Evolutionary conservation across 2,113 vertebrate species (phyloP).

Genomic region (Nothobranchius kuhntae): DNA sequence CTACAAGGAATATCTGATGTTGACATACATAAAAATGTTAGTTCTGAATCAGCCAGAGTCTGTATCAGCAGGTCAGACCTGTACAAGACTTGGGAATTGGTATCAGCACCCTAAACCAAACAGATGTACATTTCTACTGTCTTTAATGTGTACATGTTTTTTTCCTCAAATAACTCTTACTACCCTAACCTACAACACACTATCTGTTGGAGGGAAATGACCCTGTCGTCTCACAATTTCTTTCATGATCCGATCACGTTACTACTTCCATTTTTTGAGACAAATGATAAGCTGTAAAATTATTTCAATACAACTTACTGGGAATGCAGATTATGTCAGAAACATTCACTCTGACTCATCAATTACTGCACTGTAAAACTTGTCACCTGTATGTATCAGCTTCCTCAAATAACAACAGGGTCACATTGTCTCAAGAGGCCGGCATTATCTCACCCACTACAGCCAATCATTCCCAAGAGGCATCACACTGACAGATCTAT

Average conservation of each 20-base stretch:
- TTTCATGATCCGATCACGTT: too few species aligned
- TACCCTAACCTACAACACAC: too few species aligned
- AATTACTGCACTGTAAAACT: too few species aligned
- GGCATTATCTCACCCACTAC: constrained; percentile 32
- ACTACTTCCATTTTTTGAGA: too few species aligned
- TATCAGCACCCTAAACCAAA: background rate
- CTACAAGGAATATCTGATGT: too few species aligned
- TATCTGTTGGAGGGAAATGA: too few species aligned
- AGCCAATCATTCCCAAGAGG: constrained; percentile 50
- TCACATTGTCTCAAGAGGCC: constrained; percentile 31
- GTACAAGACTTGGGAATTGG: background rate
- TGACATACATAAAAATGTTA: too few species aligned
- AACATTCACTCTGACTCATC: background rate
- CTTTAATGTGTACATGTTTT: too few species aligned
- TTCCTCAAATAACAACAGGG: constrained; percentile 15
- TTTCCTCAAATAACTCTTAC: too few species aligned
- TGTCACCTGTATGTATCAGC: constrained; percentile 37
- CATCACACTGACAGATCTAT: constrained; percentile 54
- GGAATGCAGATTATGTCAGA: background rate
- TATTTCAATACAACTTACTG: background rate
- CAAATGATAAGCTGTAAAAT: background rate
- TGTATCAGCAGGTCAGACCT: too few species aligned
- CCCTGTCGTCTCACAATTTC: too few species aligned
- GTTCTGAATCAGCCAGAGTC: too few species aligned
- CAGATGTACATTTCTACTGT: background rate